These are phyloP conservation scores for Candoia aspera DNA, from an alignment of 2,113 vertebrate species.

Conservation along the genomic window DNA sequence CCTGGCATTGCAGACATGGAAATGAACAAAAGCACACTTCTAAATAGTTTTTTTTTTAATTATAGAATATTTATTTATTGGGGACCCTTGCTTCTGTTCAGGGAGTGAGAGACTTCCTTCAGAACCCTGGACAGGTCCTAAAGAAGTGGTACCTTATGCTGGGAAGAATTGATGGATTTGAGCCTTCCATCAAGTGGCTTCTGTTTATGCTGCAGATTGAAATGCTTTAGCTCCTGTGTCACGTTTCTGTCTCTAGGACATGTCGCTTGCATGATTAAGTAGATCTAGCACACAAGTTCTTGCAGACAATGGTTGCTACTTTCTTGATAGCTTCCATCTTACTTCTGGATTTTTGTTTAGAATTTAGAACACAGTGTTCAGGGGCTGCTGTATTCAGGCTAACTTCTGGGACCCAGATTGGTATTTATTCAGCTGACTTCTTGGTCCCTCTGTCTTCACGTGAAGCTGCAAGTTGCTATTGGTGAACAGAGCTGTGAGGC, in stretches of 20 bases:
- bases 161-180: neutral
- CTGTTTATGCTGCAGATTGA: neutral
- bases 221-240: neutral
- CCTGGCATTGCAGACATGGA: neutral
- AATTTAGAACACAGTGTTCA: neutral
- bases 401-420: neutral
- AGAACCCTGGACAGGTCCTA: slow-evolving; percentile 11
- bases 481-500: neutral
- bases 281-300: neutral
- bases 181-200: neutral
- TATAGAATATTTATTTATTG: too few species aligned
- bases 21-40: neutral
- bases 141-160: neutral
- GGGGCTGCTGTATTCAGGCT: neutral
- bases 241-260: neutral
- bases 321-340: neutral
- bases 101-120: neutral
- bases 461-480: neutral
- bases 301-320: neutral
- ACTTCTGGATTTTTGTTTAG: neutral
- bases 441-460: neutral
- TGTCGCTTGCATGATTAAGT: neutral
- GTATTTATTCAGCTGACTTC: neutral
- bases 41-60: neutral
- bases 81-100: neutral